These are phyloP conservation scores for Montipora sp. DNA, from an alignment of 64 coral and sea anemone species.

Conservation along the genomic window DNA sequence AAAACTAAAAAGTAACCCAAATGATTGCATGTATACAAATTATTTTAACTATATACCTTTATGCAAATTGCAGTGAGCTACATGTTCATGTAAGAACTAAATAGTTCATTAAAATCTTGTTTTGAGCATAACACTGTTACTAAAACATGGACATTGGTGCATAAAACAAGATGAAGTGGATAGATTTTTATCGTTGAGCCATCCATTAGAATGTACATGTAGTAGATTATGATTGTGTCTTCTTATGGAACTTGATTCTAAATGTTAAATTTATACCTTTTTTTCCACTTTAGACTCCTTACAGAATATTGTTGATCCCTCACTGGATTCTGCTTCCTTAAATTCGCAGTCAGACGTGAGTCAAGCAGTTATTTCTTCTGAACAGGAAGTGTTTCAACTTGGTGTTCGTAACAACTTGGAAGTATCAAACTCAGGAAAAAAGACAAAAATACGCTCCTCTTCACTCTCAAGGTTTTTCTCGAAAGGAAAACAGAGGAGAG, in stretches of 20 bases:
- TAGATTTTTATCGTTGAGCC: no score
- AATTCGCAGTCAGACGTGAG: slow-evolving; percentile 50
- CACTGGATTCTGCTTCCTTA: slow-evolving; percentile 16
- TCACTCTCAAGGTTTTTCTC: slow-evolving; percentile 68
- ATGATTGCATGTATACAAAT: no score
- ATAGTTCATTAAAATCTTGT: no score
- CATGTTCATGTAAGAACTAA: no score
- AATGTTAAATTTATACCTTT: not conserved
- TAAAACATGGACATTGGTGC: no score
- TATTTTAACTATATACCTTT: no score
- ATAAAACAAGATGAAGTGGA: no score
- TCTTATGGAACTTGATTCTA: not conserved
- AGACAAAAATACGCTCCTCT: slow-evolving; percentile 37
- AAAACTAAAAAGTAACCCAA: no score
- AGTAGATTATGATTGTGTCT: no score
- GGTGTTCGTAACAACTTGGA: slow-evolving; percentile 28
- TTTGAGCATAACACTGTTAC: no score
- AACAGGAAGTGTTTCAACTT: slow-evolving; percentile 64
- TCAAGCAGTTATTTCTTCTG: slow-evolving; percentile 1
- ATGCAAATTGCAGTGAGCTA: no score
- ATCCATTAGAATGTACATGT: no score
- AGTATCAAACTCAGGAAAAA: not conserved
- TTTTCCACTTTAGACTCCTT: not conserved
- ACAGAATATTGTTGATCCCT: not conserved
- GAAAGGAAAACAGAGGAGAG: slow-evolving; percentile 63